phyloP scores from a whole-genome alignment of 2,113 vertebrate species.

The Eidolon helvum region DNA sequence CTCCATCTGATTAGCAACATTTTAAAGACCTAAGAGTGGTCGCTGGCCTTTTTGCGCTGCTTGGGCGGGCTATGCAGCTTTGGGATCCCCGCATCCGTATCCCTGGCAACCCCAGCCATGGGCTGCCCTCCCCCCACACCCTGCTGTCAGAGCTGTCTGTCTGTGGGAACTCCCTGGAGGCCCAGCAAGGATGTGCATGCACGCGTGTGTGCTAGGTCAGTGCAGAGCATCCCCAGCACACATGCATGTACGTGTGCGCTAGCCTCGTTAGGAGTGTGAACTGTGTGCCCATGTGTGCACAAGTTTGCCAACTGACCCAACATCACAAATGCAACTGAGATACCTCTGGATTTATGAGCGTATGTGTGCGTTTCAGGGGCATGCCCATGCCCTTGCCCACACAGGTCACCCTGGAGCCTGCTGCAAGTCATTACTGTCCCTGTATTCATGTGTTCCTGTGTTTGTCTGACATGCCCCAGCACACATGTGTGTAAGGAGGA shows the following conservation, averaged over 20 bases:
- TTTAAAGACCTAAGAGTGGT: background rate
- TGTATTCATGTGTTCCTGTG: background rate
- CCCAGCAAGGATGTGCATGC: background rate
- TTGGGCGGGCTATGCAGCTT: background rate
- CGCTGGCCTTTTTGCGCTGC: constrained; percentile 1
- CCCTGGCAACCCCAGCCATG: constrained; percentile 55
- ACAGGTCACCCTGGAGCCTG: background rate
- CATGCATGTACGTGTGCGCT: background rate
- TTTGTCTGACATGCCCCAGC: background rate
- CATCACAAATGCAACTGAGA: rapidly evolving
- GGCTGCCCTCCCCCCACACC: background rate
- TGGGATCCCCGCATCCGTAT: constrained; percentile 37
- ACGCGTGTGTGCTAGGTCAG: background rate
- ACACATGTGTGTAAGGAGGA: background rate
- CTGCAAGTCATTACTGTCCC: background rate
- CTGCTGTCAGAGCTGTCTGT: constrained; percentile 45
- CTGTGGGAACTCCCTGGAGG: constrained; percentile 54
- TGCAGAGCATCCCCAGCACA: background rate
- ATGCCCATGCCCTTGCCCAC: rapidly evolving
- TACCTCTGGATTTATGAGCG: background rate
- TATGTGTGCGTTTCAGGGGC: background rate
- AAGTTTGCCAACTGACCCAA: background rate
- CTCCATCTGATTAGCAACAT: background rate
- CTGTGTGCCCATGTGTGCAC: background rate
- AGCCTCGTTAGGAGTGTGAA: background rate